Percentiles rank a stretch among this genome's conserved stretches.
Conservation (phyloP, 2,888 invertebrate genomes). For the Kuschelorhynchus macadamiae region DNA sequence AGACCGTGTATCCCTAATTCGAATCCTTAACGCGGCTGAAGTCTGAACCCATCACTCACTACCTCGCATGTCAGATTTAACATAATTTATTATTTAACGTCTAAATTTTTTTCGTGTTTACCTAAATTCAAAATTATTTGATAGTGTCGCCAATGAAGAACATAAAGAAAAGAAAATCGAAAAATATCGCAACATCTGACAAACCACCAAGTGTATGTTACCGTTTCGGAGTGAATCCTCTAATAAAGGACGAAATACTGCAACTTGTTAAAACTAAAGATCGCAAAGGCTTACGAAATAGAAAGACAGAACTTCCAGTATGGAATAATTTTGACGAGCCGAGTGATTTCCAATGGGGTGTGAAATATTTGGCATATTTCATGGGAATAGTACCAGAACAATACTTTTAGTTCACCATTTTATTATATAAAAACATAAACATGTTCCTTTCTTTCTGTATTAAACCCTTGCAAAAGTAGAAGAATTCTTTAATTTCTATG, state of each 20-base stretch:
- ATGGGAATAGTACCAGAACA: slow-evolving; percentile 31
- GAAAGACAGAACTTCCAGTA: slow-evolving; percentile 29
- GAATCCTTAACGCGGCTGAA: too few species aligned
- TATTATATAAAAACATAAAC: too few species aligned
- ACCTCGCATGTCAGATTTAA: too few species aligned
- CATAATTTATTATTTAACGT: too few species aligned
- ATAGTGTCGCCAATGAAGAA: slow-evolving; percentile 23
- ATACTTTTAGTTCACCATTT: slow-evolving; percentile 18
- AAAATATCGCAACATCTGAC: slow-evolving; percentile 48
- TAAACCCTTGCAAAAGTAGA: too few species aligned
- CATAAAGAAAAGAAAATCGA: slow-evolving; percentile 33
- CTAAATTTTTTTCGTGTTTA: too few species aligned
- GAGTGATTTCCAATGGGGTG: slow-evolving; percentile 39
- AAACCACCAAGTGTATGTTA: slow-evolving; percentile 41
- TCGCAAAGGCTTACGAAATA: slow-evolving; percentile 28
- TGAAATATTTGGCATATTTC: slow-evolving; percentile 39
- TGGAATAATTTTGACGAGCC: slow-evolving; percentile 52
- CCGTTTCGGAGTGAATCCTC: slow-evolving; percentile 51
- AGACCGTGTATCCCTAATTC: too few species aligned
- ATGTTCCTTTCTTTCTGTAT: too few species aligned
- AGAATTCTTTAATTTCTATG: too few species aligned
- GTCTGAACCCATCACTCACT: too few species aligned
- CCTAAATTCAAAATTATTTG: neutral
- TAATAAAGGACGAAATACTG: slow-evolving; percentile 52
- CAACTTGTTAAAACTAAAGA: slow-evolving; percentile 49